Percentiles rank a stretch among this genome's conserved stretches.
Evolutionary conservation across 2,797 vertebrate species (phyloP).

Genomic region (Eutrigla gurnardus): DNA sequence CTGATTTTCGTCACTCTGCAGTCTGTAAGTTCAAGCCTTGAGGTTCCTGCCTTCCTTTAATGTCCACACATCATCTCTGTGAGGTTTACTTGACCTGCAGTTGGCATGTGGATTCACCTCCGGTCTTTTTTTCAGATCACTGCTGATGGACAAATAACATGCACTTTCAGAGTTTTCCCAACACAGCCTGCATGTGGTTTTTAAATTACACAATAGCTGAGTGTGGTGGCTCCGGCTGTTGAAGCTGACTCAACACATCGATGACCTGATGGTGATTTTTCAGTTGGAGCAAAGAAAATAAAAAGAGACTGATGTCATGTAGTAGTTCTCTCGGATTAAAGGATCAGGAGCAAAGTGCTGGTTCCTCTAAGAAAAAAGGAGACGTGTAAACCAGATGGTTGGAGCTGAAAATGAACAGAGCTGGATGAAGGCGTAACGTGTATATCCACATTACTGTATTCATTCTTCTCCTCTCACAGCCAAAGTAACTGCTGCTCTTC

Average conservation of each 20-base stretch:
- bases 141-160: slow-evolving; percentile 22
- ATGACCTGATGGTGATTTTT: background rate
- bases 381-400: background rate
- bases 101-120: background rate
- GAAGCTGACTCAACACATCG: slow-evolving; percentile 20
- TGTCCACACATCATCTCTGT: background rate
- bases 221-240: slow-evolving; percentile 14
- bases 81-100: background rate
- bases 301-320: background rate
- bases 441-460: too few relatives aligned
- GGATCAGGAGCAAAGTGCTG: background rate
- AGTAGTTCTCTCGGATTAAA: too few relatives aligned
- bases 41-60: background rate
- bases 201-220: background rate
- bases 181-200: slow-evolving; percentile 2
- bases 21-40: too few relatives aligned
- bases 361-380: background rate
- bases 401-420: background rate
- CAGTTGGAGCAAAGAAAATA: background rate
- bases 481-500: background rate
- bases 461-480: background rate
- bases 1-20: background rate
- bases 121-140: background rate
- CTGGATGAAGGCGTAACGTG: background rate
- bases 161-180: background rate